These are phyloP conservation scores for Chironomus tepperi DNA, from an alignment of 1,140 invertebrate species.

Conservation along the genomic window DNA sequence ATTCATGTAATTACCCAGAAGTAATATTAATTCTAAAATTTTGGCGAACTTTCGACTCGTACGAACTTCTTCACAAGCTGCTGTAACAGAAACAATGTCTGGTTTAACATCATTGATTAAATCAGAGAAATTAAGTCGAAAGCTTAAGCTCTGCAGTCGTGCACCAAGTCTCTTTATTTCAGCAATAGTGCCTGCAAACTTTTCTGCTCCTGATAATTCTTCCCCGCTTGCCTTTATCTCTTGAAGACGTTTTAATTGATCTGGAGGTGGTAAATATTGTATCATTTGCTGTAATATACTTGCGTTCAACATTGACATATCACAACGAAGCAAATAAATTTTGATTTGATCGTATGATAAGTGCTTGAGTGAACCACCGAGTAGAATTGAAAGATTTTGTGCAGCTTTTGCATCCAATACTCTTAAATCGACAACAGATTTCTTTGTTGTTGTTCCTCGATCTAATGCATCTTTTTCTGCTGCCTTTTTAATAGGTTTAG, in stretches of 20 bases:
- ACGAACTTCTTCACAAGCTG: conserved; percentile 91
- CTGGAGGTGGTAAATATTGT: conserved; percentile 80
- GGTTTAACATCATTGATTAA: conserved; percentile 86
- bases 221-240: conserved; percentile 68
- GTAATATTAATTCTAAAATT: conserved; percentile 79
- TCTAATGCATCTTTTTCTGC: conserved; percentile 62
- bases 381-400: conserved; percentile 89
- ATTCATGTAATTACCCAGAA: conserved; percentile 94
- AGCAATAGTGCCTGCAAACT: conserved; percentile 86
- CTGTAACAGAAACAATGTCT: conserved; percentile 88
- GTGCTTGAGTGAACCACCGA: conserved; percentile 84
- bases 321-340: conserved; percentile 72
- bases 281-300: conserved; percentile 77
- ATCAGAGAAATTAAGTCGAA: conserved; percentile 62
- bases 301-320: conserved; percentile 71
- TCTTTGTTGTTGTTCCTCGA: conserved; percentile 45
- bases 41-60: conserved; percentile 82
- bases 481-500: conserved; percentile 62
- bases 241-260: conserved; percentile 75
- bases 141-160: conserved; percentile 80
- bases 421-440: conserved; percentile 84
- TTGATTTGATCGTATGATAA: conserved; percentile 80
- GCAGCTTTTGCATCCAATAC: conserved; percentile 88
- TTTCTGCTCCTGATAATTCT: conserved; percentile 86
- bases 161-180: conserved; percentile 82